Percentiles rank a stretch among this genome's conserved stretches.
Evolutionary conservation across 2,888 invertebrate species (phyloP).

Genomic region (Graphium colonna): DNA sequence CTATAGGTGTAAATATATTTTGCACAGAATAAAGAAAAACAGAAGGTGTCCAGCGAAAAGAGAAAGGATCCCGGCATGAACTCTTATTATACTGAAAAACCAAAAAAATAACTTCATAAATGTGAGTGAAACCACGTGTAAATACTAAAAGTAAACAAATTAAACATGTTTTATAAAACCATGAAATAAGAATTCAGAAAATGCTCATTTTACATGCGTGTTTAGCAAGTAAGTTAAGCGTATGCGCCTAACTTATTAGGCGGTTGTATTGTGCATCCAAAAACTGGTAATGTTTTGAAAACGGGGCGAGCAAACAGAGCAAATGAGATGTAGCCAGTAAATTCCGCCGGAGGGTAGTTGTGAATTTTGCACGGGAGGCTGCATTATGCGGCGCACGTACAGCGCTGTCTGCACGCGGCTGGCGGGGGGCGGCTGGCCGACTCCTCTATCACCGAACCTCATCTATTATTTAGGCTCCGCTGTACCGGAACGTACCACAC

Average conservation of each 20-base stretch:
- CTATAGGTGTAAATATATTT: no score
- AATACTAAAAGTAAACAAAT: no score
- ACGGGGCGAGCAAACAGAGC: conserved; percentile 55
- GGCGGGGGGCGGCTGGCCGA: conserved; percentile 42
- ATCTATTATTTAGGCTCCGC: conserved; percentile 68
- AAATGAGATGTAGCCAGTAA: conserved; percentile 74
- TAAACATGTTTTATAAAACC: no score
- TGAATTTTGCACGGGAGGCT: conserved; percentile 72
- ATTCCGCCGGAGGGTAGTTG: conserved; percentile 72
- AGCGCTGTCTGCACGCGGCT: conserved; percentile 61
- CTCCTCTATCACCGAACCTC: conserved; percentile 56
- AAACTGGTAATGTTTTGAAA: conserved; percentile 48
- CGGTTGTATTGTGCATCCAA: background rate
- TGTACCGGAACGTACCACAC: conserved; percentile 56
- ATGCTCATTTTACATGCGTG: no score
- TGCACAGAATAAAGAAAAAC: no score
- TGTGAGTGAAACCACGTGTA: no score
- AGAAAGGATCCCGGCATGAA: no score
- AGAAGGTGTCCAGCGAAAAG: no score
- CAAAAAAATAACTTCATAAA: no score
- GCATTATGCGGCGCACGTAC: conserved; percentile 77
- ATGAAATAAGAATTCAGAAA: no score
- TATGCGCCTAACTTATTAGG: background rate
- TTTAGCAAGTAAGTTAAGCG: no score
- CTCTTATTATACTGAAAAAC: no score